phyloP scores from a whole-genome alignment of 2,797 vertebrate genomes.

The Loriculus beryllinus region DNA sequence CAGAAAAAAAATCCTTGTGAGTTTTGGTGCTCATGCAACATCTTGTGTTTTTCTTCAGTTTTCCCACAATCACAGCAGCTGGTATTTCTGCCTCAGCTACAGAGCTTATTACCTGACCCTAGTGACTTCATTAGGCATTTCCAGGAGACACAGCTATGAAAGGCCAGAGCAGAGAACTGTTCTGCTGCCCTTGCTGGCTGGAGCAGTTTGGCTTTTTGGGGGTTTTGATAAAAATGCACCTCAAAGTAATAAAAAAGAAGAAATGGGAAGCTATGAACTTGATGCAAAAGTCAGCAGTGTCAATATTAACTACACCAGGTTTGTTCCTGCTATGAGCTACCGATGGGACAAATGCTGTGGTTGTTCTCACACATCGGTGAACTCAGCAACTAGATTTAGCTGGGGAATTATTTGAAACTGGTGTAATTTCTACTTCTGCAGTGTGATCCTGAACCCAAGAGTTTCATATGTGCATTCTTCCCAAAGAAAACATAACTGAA shows the following conservation, averaged over 20 bases:
- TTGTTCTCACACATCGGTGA: not conserved
- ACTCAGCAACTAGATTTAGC: not conserved
- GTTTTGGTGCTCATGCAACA: not conserved
- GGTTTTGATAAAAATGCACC: not conserved
- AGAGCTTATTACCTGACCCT: not conserved
- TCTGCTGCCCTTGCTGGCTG: not conserved
- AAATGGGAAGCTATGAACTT: not conserved
- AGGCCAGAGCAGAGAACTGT: not conserved
- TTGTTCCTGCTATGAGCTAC: not conserved
- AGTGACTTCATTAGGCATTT: fast-evolving
- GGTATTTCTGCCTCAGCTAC: not conserved
- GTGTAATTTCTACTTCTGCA: not conserved
- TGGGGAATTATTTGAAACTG: not conserved
- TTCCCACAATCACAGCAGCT: not conserved
- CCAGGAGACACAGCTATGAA: not conserved
- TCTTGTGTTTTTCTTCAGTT: not conserved
- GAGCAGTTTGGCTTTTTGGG: not conserved
- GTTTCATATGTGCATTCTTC: not conserved
- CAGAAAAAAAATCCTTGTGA: not conserved
- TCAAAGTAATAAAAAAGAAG: not conserved
- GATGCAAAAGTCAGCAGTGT: not conserved
- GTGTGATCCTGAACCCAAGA: not conserved
- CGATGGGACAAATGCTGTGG: not conserved
- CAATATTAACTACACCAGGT: fast-evolving
- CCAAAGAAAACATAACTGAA: not conserved